Evolutionary conservation across 2,888 invertebrate genomes (phyloP), one percentile per base, ranked within the genome.

Genomic region (Drosophila pseudotalamancana): DNA sequence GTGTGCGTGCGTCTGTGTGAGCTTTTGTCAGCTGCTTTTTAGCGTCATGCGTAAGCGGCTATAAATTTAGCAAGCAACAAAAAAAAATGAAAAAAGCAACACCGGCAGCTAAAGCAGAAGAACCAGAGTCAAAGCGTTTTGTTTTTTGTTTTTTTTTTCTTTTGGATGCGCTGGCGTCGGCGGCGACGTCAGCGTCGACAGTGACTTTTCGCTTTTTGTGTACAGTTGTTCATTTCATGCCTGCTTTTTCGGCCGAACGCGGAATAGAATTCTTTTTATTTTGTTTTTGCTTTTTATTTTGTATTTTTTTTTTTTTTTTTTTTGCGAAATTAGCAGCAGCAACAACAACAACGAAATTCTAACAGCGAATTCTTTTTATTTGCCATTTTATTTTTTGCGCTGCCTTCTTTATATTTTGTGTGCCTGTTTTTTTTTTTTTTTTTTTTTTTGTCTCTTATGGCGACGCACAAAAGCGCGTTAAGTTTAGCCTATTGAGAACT

Each of bases 381-480:
- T 74, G 69, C 56, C 68, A 72, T 54, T 72, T 72, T 51, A 55
- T 54, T 55, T 25, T 59, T 40, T 65, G 60, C 27, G 9, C 14
- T 37, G 49, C 35, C 12, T 37, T 40, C 25, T 12, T 45, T 27
- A 8, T 25, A 9, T 25, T 25, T 25, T 25, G 25, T 9, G 25
- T 37, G 43, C 29, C 12, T 37, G 34, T 19, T 18, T 45, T 27
- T 18, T 23, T 50, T 32, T 39, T 29, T 37, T 51, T 29, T 32
- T 45, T 54, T 64, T 53, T 46, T 60, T 54, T 65, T 68, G 51
- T 72, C 37, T 68, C 39, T 37, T 54, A 59, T 57, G 49, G 59
- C 66, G 79, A 82, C 80, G 80, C 80, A 82, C 77, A 82, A 82
- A 82, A 82, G 76, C 76, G 76, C 76, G 76, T 76, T 64, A 76